phyloP scores from a whole-genome alignment of 2,113 vertebrate genomes.

The Brachyistius frenatus region DNA sequence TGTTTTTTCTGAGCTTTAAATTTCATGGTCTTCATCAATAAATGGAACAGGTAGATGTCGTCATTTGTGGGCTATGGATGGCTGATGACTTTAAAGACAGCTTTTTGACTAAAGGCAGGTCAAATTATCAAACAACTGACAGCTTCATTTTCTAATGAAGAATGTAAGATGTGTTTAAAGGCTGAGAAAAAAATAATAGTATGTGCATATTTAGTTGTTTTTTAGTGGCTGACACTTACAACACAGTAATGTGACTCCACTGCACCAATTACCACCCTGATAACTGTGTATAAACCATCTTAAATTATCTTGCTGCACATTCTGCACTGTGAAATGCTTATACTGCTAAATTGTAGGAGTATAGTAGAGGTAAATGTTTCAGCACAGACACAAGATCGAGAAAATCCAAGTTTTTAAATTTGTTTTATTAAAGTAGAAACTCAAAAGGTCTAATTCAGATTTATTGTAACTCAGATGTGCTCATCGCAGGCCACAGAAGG shows the following conservation, averaged over 20 bases:
- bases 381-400: conserved; percentile 4
- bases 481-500: neutral
- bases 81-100: no score
- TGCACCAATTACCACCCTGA: conserved; percentile 12
- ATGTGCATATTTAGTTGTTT: neutral
- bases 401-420: neutral
- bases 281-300: conserved; percentile 28
- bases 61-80: no score
- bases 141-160: no score
- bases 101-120: no score
- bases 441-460: neutral
- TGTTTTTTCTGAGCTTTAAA: no score
- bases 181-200: neutral
- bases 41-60: no score
- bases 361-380: no score
- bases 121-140: no score
- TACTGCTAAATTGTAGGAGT: neutral
- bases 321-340: neutral
- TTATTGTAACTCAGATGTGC: no score
- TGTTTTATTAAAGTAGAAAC: neutral
- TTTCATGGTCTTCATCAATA: no score
- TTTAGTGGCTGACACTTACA: conserved; percentile 13
- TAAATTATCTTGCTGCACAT: conserved; percentile 19
- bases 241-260: conserved; percentile 14
- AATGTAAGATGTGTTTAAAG: no score